Conservation (phyloP, 2,888 invertebrate genomes). For the Rhopalosiphum nymphaeae region DNA sequence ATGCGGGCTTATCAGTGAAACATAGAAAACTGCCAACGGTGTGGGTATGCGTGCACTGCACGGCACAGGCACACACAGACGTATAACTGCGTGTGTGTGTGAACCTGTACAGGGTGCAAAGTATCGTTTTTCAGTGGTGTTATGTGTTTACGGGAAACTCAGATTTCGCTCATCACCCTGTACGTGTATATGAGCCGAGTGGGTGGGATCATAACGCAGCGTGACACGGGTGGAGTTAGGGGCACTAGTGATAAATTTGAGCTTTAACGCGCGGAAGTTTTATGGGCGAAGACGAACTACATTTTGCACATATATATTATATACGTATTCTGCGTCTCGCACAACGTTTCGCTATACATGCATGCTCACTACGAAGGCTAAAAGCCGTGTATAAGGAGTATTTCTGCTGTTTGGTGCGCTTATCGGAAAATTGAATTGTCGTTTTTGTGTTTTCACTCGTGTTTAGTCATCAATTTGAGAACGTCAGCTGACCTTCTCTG, state of each 20-base stretch:
- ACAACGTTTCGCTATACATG: not conserved
- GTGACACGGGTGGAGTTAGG: not conserved
- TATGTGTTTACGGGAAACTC: not conserved
- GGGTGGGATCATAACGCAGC: not conserved
- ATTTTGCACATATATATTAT: not conserved
- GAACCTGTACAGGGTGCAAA: not conserved
- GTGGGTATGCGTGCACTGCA: not conserved
- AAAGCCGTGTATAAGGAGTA: not conserved
- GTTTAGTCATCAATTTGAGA: not conserved
- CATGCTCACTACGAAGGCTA: not conserved
- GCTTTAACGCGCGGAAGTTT: slow-evolving; percentile 48
- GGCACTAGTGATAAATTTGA: not conserved
- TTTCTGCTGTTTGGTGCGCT: not conserved
- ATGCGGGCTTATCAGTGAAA: not conserved
- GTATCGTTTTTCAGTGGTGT: not conserved
- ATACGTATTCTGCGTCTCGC: not conserved
- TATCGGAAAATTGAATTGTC: not conserved
- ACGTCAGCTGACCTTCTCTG: not conserved
- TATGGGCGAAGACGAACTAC: slow-evolving; percentile 12
- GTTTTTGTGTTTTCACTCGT: not conserved
- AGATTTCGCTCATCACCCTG: slow-evolving; percentile 1
- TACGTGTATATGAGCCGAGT: not conserved
- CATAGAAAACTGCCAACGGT: not conserved
- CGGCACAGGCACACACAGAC: no score
- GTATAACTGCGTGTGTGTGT: not conserved